Conservation (phyloP, 1,140 invertebrate genomes). For the Cepaea nemoralis region DNA sequence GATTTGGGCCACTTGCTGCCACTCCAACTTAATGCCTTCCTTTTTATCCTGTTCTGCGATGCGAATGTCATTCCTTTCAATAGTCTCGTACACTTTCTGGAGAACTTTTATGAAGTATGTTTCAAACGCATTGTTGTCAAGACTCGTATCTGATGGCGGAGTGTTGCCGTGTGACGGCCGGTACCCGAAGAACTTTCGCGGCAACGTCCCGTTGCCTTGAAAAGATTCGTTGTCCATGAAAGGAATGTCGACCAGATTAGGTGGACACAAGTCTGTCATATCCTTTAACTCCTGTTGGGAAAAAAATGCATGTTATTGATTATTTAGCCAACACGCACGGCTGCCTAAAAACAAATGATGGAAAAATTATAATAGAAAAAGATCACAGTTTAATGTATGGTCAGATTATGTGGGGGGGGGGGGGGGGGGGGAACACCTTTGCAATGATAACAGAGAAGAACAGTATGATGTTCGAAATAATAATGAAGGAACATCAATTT, state of each 20-base stretch:
- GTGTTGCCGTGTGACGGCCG: constrained; percentile 22
- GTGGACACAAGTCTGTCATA: background rate
- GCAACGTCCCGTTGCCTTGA: constrained; percentile 34
- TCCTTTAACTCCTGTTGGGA: constrained; percentile 38
- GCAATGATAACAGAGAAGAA: too few relatives aligned
- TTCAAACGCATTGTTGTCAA: constrained; percentile 69
- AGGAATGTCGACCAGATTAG: constrained; percentile 30
- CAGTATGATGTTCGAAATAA: too few relatives aligned
- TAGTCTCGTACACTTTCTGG: constrained; percentile 79
- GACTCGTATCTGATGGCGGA: background rate
- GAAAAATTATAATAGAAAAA: too few relatives aligned
- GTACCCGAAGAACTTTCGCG: background rate
- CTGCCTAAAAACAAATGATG: too few relatives aligned
- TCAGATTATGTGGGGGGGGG: too few relatives aligned
- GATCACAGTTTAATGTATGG: too few relatives aligned
- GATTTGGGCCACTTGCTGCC: constrained; percentile 84
- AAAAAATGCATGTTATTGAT: too few relatives aligned
- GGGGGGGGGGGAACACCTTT: too few relatives aligned
- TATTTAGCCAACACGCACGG: too few relatives aligned
- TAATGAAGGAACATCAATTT: too few relatives aligned
- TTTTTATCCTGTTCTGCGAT: constrained; percentile 79
- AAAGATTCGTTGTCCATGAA: constrained; percentile 25
- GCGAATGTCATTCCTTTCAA: constrained; percentile 80
- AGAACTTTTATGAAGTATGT: constrained; percentile 78
- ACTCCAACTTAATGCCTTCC: constrained; percentile 80